phyloP scores from a whole-genome alignment of 2,113 vertebrate genomes.

The Tetrao urogallus region DNA sequence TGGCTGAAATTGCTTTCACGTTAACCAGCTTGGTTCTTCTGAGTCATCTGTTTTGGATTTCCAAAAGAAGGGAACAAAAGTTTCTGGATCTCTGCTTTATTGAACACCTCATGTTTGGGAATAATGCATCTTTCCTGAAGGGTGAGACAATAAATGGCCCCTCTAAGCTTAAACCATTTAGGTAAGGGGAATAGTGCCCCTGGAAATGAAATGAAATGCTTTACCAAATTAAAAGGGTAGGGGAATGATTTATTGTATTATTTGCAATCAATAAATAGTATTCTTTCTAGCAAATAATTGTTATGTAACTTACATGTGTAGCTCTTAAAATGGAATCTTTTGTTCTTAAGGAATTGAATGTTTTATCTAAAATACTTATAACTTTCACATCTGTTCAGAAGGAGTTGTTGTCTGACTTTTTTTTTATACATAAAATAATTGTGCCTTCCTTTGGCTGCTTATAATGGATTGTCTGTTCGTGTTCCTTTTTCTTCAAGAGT shows the following conservation, averaged over 20 bases:
- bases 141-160: not conserved
- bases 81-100: not conserved
- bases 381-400: not conserved
- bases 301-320: not conserved
- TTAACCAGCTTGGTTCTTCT: not conserved
- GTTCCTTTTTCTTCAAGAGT: not conserved
- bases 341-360: not conserved
- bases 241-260: slow-evolving; percentile 34
- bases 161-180: not conserved
- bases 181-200: not conserved
- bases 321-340: slow-evolving; percentile 25
- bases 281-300: not conserved
- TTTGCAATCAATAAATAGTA: not conserved
- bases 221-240: not conserved
- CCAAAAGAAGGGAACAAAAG: not conserved
- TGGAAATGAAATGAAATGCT: slow-evolving; percentile 12
- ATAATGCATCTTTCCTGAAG: slow-evolving; percentile 19
- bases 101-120: not conserved
- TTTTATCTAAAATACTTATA: not conserved
- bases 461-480: not conserved
- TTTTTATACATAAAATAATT: not conserved
- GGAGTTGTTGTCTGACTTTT: not conserved
- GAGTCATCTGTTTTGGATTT: not conserved
- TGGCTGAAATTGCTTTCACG: not conserved
- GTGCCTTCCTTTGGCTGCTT: not conserved